Conservation (phyloP, 1,140 invertebrate species). For the Drosophila mauritiana region DNA sequence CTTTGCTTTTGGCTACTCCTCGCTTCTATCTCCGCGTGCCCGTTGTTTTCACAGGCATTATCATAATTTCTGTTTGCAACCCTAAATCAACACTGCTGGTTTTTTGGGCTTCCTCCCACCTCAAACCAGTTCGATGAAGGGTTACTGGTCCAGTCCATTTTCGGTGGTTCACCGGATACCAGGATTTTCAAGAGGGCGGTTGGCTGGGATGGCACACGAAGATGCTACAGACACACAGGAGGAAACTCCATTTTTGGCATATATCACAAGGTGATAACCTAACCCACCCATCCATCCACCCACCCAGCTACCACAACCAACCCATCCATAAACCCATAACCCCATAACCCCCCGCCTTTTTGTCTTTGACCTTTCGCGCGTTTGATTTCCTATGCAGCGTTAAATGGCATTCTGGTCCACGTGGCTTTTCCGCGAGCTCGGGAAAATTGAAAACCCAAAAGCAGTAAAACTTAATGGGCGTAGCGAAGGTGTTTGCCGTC, state of each 20-base stretch:
- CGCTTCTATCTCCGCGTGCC: conserved; percentile 24
- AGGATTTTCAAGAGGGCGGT: conserved; percentile 3
- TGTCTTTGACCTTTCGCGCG: conserved; percentile 65
- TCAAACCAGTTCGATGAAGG: conserved; percentile 64
- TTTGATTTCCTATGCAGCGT: conserved; percentile 80
- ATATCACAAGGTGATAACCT: conserved; percentile 64
- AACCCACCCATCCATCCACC: conserved; percentile 1
- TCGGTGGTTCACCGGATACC: conserved; percentile 30
- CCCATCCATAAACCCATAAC: background rate
- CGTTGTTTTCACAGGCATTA: conserved; percentile 82
- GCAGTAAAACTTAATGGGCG: conserved; percentile 79
- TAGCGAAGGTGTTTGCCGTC: conserved; percentile 74
- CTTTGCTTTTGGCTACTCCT: conserved; percentile 66
- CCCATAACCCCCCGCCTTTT: background rate
- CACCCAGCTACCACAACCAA: background rate
- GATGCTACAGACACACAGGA: conserved; percentile 6
- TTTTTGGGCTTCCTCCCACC: background rate
- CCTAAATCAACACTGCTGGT: conserved; percentile 78
- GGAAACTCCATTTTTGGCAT: conserved; percentile 28
- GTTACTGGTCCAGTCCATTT: conserved; percentile 49
- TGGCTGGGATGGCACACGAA: background rate
- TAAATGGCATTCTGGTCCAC: conserved; percentile 69
- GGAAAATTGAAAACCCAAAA: conserved; percentile 79
- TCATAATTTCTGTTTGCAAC: conserved; percentile 84
- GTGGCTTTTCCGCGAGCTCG: conserved; percentile 48